Conservation (phyloP, 2,888 invertebrate species). For the Xylota segnis region DNA sequence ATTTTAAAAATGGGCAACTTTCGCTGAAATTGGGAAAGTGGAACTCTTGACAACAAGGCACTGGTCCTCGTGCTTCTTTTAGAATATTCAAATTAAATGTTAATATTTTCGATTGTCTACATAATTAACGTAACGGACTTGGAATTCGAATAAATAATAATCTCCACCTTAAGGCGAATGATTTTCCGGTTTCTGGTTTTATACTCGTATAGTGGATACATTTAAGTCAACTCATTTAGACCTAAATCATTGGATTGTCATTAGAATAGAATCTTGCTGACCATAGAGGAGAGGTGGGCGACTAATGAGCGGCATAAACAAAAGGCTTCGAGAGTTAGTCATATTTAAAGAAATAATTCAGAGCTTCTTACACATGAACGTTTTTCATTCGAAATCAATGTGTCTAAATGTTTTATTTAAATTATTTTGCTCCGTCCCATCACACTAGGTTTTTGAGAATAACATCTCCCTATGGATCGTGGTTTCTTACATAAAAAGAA, state of each 20-base stretch:
- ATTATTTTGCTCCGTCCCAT: too few relatives aligned
- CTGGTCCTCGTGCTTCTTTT: neutral
- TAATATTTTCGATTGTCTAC: constrained; percentile 13
- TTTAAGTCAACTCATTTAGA: constrained; percentile 13
- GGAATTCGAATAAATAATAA: constrained; percentile 44
- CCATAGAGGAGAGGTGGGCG: neutral
- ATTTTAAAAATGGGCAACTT: neutral
- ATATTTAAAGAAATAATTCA: neutral
- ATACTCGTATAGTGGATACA: neutral
- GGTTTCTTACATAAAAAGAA: too few relatives aligned
- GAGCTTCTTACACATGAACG: too few relatives aligned
- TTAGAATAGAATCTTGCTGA: neutral
- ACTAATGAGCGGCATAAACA: neutral
- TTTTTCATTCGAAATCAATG: too few relatives aligned
- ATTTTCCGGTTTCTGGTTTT: constrained; percentile 6
- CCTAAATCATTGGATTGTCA: neutral
- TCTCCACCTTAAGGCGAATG: constrained; percentile 23
- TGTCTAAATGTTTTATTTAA: too few relatives aligned
- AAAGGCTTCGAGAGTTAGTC: neutral
- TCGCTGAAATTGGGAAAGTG: constrained; percentile 20
- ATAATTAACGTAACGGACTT: constrained; percentile 29
- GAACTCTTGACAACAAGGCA: constrained; percentile 20
- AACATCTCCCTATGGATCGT: too few relatives aligned
- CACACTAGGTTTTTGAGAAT: too few relatives aligned
- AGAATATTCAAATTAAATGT: constrained; percentile 43